Base-by-base conservation (phyloP, 1,140 invertebrate species). In the Coptotermes formosanus region DNA sequence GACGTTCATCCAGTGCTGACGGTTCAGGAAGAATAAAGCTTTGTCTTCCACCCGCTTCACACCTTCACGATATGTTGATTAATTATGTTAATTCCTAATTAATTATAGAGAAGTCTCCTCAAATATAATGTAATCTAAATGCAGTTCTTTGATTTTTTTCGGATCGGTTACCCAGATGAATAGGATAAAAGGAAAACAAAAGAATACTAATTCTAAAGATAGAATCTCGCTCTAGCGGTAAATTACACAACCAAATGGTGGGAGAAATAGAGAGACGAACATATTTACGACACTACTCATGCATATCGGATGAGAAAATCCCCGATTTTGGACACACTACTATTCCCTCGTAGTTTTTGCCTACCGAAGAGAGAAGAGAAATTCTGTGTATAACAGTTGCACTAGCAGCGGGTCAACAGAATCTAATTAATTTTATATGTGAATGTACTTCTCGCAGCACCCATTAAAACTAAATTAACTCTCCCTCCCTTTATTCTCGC, bases 381-480 rank as follows among this genome's bases (percentile, higher is more conserved):
- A 6, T 30, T 75, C n/a, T 75, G 7, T 75, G 14, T 55, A 21
- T 55, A 55, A 21, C 52, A 55, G 64, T 75, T 75, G n/a, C 64
- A 75, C 64, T n/a, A 75, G 64, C 64, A 30, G 64, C 25, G n/a
- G n/a, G 64, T n/a, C 64, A 75, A 75, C 64, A 75, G 64, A 75
- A 75, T 75, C 64, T 75, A 75, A 75, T 75, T 75, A 75, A 75
- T 75, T 75, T 75, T 75, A 25, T 30, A 75, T 75, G 64, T 30
- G 64, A 30, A 75, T 75, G 64, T 75, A 75, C 64, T 30, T 75
- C 64, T 75, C 64, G n/a, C 25, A n/a, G 64, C 25, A 30, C 64
- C 64, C 64, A 75, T 75, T 75, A 75, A 75, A 75, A 23, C 64
- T 11, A 25, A 75, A 16, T 75, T 75, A 75, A 25, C n/a, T 25